These are phyloP conservation scores for Tinea pellionella DNA, from an alignment of 2,888 invertebrate species.

Conservation along the genomic window DNA sequence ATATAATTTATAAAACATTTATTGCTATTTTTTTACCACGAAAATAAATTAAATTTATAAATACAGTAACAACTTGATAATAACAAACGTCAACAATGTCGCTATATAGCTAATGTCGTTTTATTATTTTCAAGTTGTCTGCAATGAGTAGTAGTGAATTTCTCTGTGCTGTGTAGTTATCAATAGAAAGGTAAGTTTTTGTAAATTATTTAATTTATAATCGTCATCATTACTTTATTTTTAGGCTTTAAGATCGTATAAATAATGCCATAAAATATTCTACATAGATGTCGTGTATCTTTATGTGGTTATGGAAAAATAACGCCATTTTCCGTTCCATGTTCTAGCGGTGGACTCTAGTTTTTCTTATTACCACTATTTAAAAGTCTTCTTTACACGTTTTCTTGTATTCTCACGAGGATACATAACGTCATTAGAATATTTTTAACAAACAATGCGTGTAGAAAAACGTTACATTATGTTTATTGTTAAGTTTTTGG, in stretches of 20 bases:
- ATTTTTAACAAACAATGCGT: background rate
- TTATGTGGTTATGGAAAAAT: slow-evolving; percentile 22
- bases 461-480: background rate
- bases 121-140: slow-evolving; percentile 1
- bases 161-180: slow-evolving; percentile 43
- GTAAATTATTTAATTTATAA: slow-evolving; percentile 24
- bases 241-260: slow-evolving; percentile 12
- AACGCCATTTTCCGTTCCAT: slow-evolving; percentile 62
- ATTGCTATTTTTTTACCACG: no score
- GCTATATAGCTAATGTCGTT: background rate
- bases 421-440: background rate
- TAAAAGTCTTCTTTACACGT: slow-evolving; percentile 20
- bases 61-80: background rate
- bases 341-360: slow-evolving; percentile 31
- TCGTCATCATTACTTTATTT: background rate
- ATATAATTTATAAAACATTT: no score
- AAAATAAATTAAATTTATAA: no score
- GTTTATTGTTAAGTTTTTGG: background rate
- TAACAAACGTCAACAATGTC: background rate
- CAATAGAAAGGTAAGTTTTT: slow-evolving; percentile 56
- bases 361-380: slow-evolving; percentile 34
- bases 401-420: background rate
- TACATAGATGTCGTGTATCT: background rate
- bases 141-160: background rate
- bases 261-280: slow-evolving; percentile 3